Evolutionary conservation across 2,797 vertebrate genomes (phyloP).

Genomic region (Sardinella longiceps): DNA sequence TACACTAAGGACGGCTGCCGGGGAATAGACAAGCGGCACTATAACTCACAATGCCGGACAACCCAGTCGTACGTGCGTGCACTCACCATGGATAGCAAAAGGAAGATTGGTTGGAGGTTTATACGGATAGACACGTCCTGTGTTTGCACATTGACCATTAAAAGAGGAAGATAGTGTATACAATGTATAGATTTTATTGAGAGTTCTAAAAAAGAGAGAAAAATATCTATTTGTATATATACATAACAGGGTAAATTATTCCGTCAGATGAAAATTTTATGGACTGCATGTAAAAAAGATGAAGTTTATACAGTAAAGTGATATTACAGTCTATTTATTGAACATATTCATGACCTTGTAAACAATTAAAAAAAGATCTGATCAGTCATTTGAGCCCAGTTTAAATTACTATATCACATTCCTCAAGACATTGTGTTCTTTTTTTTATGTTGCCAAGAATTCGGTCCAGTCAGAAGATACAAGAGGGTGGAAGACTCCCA

Average conservation of each 20-base stretch:
- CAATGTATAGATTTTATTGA: constrained; percentile 99
- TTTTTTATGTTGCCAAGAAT: constrained; percentile 99
- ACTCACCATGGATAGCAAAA: constrained; percentile 99
- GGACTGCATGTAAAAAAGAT: constrained; percentile 99
- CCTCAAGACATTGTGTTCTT: constrained; percentile 96
- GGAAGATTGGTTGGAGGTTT: constrained; percentile 98
- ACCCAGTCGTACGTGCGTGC: constrained; percentile 99
- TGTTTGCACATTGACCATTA: constrained; percentile 99
- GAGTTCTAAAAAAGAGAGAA: constrained; percentile 93
- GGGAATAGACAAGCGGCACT: constrained; percentile 99
- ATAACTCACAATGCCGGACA: constrained; percentile 99
- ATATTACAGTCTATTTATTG: constrained; percentile 99
- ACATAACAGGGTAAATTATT: constrained; percentile 99
- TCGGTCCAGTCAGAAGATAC: constrained; percentile 82
- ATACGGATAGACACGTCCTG: constrained; percentile 99
- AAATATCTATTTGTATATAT: constrained; percentile 99
- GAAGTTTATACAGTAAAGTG: constrained; percentile 99
- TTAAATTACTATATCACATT: constrained; percentile 96
- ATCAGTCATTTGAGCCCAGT: constrained; percentile 97
- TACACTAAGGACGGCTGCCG: constrained; percentile 99
- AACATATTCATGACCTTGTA: constrained; percentile 99
- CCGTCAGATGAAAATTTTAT: constrained; percentile 99
- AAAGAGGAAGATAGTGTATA: constrained; percentile 99
- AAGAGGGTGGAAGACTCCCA: constrained; percentile 71
- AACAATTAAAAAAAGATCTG: constrained; percentile 89